Evolutionary conservation across 2,888 invertebrate genomes (phyloP).

Genomic region (Camptogramma bilineatum): DNA sequence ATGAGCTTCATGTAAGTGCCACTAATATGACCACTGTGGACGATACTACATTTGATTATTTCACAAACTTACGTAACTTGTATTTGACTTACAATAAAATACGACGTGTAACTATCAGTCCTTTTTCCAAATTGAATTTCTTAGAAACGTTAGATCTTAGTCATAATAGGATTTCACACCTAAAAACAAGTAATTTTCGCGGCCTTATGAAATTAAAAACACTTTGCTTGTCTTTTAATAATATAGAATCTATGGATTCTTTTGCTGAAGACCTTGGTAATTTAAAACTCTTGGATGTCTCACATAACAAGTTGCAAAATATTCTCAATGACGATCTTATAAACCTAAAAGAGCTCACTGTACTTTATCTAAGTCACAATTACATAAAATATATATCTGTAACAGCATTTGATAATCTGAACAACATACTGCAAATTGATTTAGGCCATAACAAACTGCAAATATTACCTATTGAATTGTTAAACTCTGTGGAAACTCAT

Average conservation of each 20-base stretch:
- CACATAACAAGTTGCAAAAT: slow-evolving; percentile 92
- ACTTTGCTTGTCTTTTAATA: slow-evolving; percentile 94
- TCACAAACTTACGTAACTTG: slow-evolving; percentile 91
- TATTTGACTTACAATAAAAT: slow-evolving; percentile 91
- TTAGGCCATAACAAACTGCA: slow-evolving; percentile 93
- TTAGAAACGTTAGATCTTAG: slow-evolving; percentile 93
- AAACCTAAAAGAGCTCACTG: slow-evolving; percentile 91
- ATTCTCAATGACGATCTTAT: slow-evolving; percentile 92
- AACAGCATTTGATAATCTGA: slow-evolving; percentile 91
- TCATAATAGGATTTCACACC: slow-evolving; percentile 91
- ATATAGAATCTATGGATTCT: slow-evolving; percentile 92
- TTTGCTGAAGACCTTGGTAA: slow-evolving; percentile 91
- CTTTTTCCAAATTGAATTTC: slow-evolving; percentile 90
- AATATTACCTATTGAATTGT: slow-evolving; percentile 90
- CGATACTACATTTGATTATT: slow-evolving; percentile 90
- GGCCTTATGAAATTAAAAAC: slow-evolving; percentile 90
- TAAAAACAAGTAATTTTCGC: slow-evolving; percentile 93
- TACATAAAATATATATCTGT: slow-evolving; percentile 92
- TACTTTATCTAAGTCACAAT: slow-evolving; percentile 92
- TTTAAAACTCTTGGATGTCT: slow-evolving; percentile 92
- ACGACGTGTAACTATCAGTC: slow-evolving; percentile 92
- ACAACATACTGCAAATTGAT: slow-evolving; percentile 91
- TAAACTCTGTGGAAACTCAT: slow-evolving; percentile 93
- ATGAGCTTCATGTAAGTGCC: slow-evolving; percentile 75
- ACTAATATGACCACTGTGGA: slow-evolving; percentile 80